Evolutionary conservation across 2,888 invertebrate species (phyloP).

Genomic region (Bruchidius siliquastri): DNA sequence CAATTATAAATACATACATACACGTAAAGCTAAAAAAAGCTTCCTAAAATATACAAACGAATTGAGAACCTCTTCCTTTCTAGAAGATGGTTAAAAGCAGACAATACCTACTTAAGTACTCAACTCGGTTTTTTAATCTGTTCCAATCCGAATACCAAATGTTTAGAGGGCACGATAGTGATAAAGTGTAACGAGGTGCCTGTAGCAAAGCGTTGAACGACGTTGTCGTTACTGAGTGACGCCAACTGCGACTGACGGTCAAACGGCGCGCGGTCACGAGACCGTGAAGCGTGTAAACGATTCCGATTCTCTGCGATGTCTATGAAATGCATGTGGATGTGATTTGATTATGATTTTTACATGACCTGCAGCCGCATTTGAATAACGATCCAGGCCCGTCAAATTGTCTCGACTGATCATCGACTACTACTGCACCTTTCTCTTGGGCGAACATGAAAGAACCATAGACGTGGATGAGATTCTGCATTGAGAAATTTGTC

Average conservation of each 20-base stretch:
- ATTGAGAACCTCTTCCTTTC: no score
- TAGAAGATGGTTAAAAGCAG: no score
- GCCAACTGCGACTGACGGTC: neutral
- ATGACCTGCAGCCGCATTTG: neutral
- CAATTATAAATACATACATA: no score
- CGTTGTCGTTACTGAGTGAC: neutral
- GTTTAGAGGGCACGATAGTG: neutral
- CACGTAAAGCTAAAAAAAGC: no score
- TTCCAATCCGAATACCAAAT: no score
- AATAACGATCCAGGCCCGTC: neutral
- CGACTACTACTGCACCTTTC: neutral
- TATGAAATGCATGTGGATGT: neutral
- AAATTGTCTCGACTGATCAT: neutral
- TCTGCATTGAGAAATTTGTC: no score
- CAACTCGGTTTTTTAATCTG: no score
- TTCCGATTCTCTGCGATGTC: neutral
- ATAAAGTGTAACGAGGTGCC: neutral
- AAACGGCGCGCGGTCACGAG: neutral
- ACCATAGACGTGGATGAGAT: no score
- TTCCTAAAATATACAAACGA: no score
- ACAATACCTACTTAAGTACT: no score
- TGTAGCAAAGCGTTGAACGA: neutral
- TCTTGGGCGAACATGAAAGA: neutral
- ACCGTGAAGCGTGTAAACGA: neutral
- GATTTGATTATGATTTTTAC: neutral